Evolutionary conservation across 2,797 vertebrate genomes (phyloP).

Genomic region (Takifugu rubripes): DNA sequence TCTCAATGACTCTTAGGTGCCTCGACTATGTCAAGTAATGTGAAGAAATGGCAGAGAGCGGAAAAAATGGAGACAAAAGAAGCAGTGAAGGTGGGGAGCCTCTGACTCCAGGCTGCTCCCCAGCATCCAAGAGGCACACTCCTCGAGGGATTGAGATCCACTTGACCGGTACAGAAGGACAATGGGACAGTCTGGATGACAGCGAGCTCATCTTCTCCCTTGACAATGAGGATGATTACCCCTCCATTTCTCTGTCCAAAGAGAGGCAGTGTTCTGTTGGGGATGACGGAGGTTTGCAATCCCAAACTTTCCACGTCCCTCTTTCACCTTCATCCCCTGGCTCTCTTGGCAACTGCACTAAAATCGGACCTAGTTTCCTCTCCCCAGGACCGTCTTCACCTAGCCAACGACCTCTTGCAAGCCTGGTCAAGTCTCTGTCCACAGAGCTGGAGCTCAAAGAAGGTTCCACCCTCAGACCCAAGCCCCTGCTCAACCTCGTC

Average conservation of each 20-base stretch:
- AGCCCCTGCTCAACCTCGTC: constrained; percentile 79
- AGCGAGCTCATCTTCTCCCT: constrained; percentile 70
- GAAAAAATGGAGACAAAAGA: constrained; percentile 39
- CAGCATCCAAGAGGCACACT: constrained; percentile 50
- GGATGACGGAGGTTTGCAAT: constrained; percentile 44
- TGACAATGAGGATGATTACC: constrained; percentile 66
- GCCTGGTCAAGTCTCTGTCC: constrained; percentile 82
- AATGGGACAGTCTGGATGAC: constrained; percentile 68
- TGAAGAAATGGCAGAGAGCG: constrained; percentile 76
- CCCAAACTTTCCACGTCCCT: constrained; percentile 61
- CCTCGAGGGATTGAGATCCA: constrained; percentile 76
- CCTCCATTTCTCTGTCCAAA: constrained; percentile 43
- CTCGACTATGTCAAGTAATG: constrained; percentile 55
- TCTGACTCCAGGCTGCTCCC: constrained; percentile 21
- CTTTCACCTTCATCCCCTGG: constrained; percentile 67
- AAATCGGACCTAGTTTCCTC: constrained; percentile 54
- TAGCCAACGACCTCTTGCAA: constrained; percentile 68
- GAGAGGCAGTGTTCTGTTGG: constrained; percentile 48
- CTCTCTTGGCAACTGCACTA: constrained; percentile 63
- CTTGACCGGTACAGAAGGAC: constrained; percentile 73
- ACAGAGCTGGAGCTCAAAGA: constrained; percentile 79
- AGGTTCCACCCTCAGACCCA: constrained; percentile 63
- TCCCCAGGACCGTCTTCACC: constrained; percentile 59
- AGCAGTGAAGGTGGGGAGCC: constrained; percentile 19
- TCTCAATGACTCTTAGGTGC: constrained; percentile 52